A percentile compares a stretch with the other conserved stretches of the same genome.
Conservation (phyloP, 2,113 vertebrate species). For the Pituophis catenifer region DNA sequence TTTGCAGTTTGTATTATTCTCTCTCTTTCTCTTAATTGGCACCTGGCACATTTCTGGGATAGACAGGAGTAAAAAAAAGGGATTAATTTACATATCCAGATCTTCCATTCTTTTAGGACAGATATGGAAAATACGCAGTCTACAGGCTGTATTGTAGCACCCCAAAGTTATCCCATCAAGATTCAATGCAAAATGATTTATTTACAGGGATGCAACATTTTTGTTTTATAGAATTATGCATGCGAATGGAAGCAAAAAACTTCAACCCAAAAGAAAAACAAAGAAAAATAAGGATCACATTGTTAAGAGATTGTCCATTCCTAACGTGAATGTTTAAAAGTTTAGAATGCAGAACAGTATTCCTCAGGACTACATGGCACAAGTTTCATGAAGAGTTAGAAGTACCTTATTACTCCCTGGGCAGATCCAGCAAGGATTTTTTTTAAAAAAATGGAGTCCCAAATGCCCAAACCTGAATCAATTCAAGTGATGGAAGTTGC, state of each 20-base stretch:
- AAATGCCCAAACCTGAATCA: not conserved
- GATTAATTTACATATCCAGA: not conserved
- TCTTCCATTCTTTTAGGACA: not conserved
- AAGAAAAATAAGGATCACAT: not conserved
- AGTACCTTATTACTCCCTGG: not conserved
- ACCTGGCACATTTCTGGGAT: not conserved
- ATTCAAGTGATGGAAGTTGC: not conserved
- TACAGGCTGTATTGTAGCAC: not conserved
- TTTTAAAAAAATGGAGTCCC: not conserved
- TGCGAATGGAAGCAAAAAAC: not conserved
- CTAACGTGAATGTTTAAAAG: not conserved
- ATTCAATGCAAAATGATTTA: not conserved
- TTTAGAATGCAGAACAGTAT: not conserved
- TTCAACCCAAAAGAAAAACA: not conserved
- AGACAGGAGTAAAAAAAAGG: not conserved
- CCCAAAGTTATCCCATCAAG: not conserved
- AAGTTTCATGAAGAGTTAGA: not conserved
- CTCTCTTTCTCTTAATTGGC: not conserved
- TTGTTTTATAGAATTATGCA: not conserved
- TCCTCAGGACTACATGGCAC: not conserved
- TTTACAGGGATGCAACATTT: not conserved
- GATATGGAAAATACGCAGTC: not conserved
- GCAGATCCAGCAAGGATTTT: not conserved
- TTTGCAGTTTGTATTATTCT: not conserved
- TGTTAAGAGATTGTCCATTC: not conserved